Conservation (phyloP, 1,140 invertebrate species). For the Cydia amplana region DNA sequence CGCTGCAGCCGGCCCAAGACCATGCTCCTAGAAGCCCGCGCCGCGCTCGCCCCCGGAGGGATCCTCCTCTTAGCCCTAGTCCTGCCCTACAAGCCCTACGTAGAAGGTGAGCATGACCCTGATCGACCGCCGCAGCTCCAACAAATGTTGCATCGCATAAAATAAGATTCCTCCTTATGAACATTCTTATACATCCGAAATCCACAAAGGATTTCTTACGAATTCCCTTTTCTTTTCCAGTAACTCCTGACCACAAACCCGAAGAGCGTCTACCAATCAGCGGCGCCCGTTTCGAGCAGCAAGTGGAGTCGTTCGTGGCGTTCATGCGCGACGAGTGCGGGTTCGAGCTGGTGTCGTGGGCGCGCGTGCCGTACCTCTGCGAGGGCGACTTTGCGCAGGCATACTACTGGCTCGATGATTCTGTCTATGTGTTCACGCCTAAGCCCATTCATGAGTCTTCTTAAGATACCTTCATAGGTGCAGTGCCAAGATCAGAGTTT, state of each 20-base stretch:
- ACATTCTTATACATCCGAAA: too few relatives aligned
- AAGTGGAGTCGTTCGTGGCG: conserved; percentile 85
- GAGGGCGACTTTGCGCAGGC: conserved; percentile 95
- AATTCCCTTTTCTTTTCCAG: conserved; percentile 59
- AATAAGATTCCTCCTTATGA: too few relatives aligned
- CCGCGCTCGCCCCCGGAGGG: conserved; percentile 84
- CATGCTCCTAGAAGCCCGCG: conserved; percentile 85
- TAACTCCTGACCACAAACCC: conserved; percentile 84
- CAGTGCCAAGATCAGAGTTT: too few relatives aligned
- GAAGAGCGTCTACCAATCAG: conserved; percentile 84
- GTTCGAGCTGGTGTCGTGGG: conserved; percentile 88
- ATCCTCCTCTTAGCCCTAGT: conserved; percentile 90
- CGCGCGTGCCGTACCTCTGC: conserved; percentile 94
- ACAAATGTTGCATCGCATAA: too few relatives aligned
- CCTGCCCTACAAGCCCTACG: conserved; percentile 93
- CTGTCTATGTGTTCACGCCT: conserved; percentile 86
- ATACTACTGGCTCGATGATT: conserved; percentile 95
- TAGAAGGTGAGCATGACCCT: conserved; percentile 82
- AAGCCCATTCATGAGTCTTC: conserved; percentile 32
- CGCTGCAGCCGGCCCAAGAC: conserved; percentile 89
- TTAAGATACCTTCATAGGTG: too few relatives aligned
- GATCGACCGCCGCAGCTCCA: background rate
- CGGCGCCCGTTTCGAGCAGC: conserved; percentile 88
- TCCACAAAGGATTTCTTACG: too few relatives aligned
- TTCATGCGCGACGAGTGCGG: conserved; percentile 86